Conservation (phyloP, 2,888 invertebrate species). For the Sicus ferrugineus region DNA sequence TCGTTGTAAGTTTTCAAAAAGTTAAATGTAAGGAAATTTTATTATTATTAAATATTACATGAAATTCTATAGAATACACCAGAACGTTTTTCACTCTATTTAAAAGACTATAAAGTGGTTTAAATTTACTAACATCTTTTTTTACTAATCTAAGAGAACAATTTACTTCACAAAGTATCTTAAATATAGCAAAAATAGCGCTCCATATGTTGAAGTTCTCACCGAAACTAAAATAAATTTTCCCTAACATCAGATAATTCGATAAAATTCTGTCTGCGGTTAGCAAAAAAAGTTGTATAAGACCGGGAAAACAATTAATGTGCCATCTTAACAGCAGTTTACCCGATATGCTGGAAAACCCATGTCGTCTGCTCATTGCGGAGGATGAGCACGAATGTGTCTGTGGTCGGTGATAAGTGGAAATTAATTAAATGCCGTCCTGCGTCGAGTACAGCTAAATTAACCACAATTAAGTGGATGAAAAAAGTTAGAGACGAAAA, state of each 20-base stretch:
- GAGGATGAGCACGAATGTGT: no score
- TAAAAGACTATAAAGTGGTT: neutral
- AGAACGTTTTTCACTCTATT: neutral
- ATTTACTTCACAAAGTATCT: no score
- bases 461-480: conserved; percentile 20
- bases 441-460: conserved; percentile 16
- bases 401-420: conserved; percentile 54
- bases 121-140: neutral
- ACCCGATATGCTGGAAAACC: no score
- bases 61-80: neutral
- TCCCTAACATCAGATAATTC: conserved; percentile 5
- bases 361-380: no score
- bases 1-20: no score
- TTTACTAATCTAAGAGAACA: no score
- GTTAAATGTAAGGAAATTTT: no score
- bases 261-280: conserved; percentile 15
- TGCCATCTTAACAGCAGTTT: neutral
- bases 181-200: neutral
- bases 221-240: conserved; percentile 5
- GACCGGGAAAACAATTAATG: neutral
- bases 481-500: no score
- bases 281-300: neutral
- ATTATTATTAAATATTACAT: neutral
- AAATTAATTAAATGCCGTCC: conserved; percentile 59
- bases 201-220: conserved; percentile 14